phyloP scores from a whole-genome alignment of 2,888 invertebrate species.

The Sesia apiformis region DNA sequence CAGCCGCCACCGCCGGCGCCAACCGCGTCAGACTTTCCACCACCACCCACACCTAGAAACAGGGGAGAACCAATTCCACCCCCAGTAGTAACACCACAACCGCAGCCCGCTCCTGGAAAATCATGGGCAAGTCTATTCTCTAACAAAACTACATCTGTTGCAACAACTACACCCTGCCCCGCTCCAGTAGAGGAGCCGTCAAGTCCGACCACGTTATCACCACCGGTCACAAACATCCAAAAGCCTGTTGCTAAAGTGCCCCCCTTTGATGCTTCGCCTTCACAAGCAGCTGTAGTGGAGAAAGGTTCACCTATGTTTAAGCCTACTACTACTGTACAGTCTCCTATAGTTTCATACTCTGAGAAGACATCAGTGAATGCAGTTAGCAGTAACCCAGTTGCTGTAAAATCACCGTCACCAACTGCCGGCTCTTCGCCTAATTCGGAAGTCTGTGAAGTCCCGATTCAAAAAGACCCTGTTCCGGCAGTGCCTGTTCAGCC shows the following conservation, averaged over 20 bases:
- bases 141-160: slow-evolving; percentile 33
- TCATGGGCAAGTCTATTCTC: slow-evolving; percentile 82
- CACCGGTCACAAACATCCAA: slow-evolving; percentile 43
- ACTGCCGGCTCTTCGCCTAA: slow-evolving; percentile 9
- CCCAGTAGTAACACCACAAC: slow-evolving; percentile 42
- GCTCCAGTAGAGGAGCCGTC: slow-evolving; percentile 41
- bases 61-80: slow-evolving; percentile 46
- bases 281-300: slow-evolving; percentile 34
- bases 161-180: slow-evolving; percentile 18
- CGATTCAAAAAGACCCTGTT: slow-evolving; percentile 34
- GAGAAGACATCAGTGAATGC: slow-evolving; percentile 55
- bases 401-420: slow-evolving; percentile 17
- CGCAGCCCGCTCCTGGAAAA: slow-evolving; percentile 59
- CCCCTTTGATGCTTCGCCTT: slow-evolving; percentile 71
- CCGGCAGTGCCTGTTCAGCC: slow-evolving; percentile 52
- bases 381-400: slow-evolving; percentile 25
- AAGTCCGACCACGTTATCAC: slow-evolving; percentile 35
- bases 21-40: slow-evolving; percentile 69
- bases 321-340: slow-evolving; percentile 17
- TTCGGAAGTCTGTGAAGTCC: slow-evolving; percentile 26
- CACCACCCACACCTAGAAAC: slow-evolving; percentile 60
- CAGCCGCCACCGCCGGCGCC: slow-evolving; percentile 61
- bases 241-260: slow-evolving; percentile 77
- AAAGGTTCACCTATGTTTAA: slow-evolving; percentile 32
- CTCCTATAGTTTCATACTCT: slow-evolving; percentile 31